Conservation (phyloP, 2,797 vertebrate species). For the Leptodactylus fallax region DNA sequence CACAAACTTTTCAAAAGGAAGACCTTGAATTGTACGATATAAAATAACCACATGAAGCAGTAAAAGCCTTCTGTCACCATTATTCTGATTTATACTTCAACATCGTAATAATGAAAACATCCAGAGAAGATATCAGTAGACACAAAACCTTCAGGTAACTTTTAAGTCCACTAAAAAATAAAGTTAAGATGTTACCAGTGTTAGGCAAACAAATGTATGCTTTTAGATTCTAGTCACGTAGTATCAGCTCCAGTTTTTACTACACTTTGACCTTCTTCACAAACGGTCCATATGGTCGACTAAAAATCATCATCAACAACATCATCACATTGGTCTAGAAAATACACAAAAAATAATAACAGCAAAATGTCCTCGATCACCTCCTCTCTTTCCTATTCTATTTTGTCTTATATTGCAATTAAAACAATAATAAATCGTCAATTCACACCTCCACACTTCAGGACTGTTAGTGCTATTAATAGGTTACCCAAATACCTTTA, state of each 20-base stretch:
- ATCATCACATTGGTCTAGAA: too few species aligned
- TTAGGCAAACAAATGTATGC: not conserved
- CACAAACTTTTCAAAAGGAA: conserved; percentile 32
- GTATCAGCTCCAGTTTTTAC: not conserved
- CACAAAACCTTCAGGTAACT: conserved; percentile 48
- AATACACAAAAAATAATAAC: too few species aligned
- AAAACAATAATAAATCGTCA: too few species aligned
- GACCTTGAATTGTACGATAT: conserved; percentile 49
- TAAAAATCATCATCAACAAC: not conserved
- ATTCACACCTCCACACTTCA: too few species aligned
- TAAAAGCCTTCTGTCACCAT: conserved; percentile 54
- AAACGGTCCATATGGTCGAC: not conserved
- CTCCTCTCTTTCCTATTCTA: too few species aligned
- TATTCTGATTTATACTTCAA: conserved; percentile 53
- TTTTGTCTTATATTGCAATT: too few species aligned
- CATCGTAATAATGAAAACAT: conserved; percentile 52
- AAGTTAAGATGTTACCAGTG: not conserved
- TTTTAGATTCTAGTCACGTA: not conserved
- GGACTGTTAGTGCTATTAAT: too few species aligned
- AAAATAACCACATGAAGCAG: conserved; percentile 51
- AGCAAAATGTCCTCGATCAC: too few species aligned
- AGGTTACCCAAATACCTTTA: too few species aligned
- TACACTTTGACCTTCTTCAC: not conserved
- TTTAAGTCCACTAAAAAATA: conserved; percentile 8
- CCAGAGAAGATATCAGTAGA: conserved; percentile 32